Base-by-base conservation (phyloP, 2,888 invertebrate species). In the Eristalis intricaria region DNA sequence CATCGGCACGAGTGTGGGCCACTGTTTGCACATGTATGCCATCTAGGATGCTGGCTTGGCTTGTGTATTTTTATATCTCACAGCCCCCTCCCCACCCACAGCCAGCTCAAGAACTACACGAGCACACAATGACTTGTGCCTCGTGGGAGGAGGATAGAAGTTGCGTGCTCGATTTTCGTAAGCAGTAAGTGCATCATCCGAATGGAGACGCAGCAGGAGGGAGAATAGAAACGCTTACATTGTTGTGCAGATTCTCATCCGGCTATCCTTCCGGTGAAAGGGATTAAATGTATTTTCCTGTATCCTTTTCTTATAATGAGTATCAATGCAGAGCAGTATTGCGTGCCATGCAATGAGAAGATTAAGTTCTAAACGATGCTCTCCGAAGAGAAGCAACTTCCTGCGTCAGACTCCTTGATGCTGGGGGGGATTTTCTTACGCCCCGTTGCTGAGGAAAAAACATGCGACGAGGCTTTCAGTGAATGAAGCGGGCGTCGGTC, bases 281-380 rank as follows among this genome's bases (percentile, higher is more conserved):
- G 83, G 77, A 83, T 83, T 83, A 78, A 82, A 70, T 70, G 64
- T 65, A 70, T 43, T 77, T 78, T 73, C 73, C 77, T 32, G 66
- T 60, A 73, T 77, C 43, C 56, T 66, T 74, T 60, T 65, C 63
- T 61, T 73, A 63, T 76, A 77, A 78, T 77, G 77, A 73, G 70
- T 71, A 15, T 29, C 58, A 69, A 68, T 56, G 60, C 23, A 58
- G 13, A 19, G 56, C 56, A 58, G 58, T 69, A 35, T 58, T 69
- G 22, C 69, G 69, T 69, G 58, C 35, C 13, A 58, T 58, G 69
- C 32, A 69, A 56, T 69, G 58, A 23, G 35, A 15, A 35, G 58
- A 69, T 69, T 69, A 58, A 69, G 56, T 19, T 22, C 56, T 69
- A 69, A 58, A 35, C 22, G 38, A 32, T 69, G 32, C 35, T 50